Percentiles rank a stretch among this genome's conserved stretches.
These are phyloP conservation scores for Lepilemur septentrionalis DNA, from an alignment of 2,797 vertebrate species.

Conservation along the genomic window DNA sequence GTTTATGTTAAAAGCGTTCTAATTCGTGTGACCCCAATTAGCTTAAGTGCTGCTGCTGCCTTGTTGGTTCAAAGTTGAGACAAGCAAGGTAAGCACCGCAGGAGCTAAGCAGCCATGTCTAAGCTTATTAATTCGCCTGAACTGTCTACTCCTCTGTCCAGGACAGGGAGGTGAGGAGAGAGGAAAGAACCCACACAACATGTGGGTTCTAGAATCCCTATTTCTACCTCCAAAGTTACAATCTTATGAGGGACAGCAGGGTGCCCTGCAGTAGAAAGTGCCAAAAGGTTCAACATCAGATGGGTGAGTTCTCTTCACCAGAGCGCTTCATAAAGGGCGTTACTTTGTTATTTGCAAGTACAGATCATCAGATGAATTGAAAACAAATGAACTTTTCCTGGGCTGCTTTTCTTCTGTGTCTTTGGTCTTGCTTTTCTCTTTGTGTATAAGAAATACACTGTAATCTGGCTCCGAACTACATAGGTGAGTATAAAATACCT, in stretches of 20 bases:
- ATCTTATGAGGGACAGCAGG: neutral
- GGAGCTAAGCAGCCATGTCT: slow-evolving; percentile 19
- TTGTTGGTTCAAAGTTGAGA: slow-evolving; percentile 35
- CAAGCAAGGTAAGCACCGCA: neutral
- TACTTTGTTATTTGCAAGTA: neutral
- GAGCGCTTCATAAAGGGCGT: neutral
- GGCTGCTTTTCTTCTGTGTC: neutral
- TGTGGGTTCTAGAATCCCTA: slow-evolving; percentile 22
- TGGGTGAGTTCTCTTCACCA: neutral
- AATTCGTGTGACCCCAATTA: slow-evolving; percentile 60
- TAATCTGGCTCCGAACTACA: neutral
- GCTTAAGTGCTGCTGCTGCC: slow-evolving; percentile 58
- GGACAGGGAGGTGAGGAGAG: neutral
- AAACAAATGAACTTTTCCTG: neutral
- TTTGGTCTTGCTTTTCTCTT: neutral
- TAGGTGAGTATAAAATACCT: neutral
- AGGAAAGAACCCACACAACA: neutral
- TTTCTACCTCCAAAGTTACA: neutral
- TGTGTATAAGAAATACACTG: neutral
- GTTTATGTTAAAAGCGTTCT: slow-evolving; percentile 32
- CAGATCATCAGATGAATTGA: neutral
- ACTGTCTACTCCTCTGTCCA: neutral
- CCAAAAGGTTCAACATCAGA: neutral
- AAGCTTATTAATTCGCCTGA: slow-evolving; percentile 65
- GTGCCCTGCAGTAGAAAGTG: neutral